Evolutionary conservation across 2,888 invertebrate genomes (phyloP).

Genomic region (Beris chalybata): DNA sequence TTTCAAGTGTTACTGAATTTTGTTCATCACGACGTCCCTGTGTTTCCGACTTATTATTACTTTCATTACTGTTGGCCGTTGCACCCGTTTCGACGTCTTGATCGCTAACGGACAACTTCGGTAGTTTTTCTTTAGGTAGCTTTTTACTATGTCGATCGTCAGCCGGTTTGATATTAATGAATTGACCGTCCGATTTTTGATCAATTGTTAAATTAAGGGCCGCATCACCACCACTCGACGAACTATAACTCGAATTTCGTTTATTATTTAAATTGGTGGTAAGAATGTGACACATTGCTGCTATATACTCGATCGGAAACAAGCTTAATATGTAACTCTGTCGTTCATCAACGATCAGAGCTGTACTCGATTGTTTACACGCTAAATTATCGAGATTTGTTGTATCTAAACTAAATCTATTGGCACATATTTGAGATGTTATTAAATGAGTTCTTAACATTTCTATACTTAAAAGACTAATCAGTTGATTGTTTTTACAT

Average conservation of each 20-base stretch:
- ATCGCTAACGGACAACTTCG: neutral
- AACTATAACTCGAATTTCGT: conserved; percentile 19
- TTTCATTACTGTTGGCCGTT: conserved; percentile 27
- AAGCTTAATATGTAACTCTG: conserved; percentile 64
- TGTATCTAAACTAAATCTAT: conserved; percentile 63
- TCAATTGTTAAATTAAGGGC: conserved; percentile 47
- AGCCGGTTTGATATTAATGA: conserved; percentile 8
- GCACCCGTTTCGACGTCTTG: conserved; percentile 24
- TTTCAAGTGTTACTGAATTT: neutral
- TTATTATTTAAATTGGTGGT: conserved; percentile 53
- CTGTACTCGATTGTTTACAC: conserved; percentile 37
- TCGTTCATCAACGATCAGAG: conserved; percentile 36
- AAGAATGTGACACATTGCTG: conserved; percentile 76
- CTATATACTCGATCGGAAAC: conserved; percentile 69
- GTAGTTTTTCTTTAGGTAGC: conserved; percentile 23
- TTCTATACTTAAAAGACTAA: conserved; percentile 63
- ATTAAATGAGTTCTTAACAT: conserved; percentile 64
- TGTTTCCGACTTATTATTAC: neutral
- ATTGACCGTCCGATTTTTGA: conserved; percentile 24
- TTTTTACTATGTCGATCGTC: neutral
- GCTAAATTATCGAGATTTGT: conserved; percentile 46
- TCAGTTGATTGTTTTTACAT: conserved; percentile 66
- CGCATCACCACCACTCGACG: conserved; percentile 39
- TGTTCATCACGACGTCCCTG: neutral
- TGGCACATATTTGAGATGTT: conserved; percentile 64